Base-by-base conservation (phyloP, 2,113 vertebrate genomes). In the Cyprinodon brontotheroides region DNA sequence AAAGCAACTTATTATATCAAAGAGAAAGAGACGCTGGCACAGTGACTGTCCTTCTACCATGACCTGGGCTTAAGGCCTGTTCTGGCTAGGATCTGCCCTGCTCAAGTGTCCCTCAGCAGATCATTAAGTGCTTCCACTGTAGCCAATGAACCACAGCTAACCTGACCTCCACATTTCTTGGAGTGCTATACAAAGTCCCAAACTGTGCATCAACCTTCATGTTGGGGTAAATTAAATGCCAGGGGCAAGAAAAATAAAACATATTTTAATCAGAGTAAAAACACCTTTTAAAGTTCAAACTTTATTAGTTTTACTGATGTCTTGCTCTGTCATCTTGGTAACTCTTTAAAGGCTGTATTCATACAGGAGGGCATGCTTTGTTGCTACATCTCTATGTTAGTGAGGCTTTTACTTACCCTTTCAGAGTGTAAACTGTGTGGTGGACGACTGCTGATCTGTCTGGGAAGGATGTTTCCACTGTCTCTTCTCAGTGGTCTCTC, bases 391-490 rank as follows among this genome's bases (percentile, higher is more conserved):
- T 36, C 65, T 69, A 29, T 68, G 74, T 72, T 22, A 1, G 20
- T 1, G 38, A 65, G 36, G 40, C 6, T 47, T 74, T 40, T 70
- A 91, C 91, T 92, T 67, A 92, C 91, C 90, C 87, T 68, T 82
- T 78, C 83, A 73, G 76, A 81, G 78, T 75, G 80, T 50, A 3
- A 86, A 81, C 86, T 61, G 65, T 70, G 68, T 86, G 86, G 63
- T 80, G 80, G 74, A 70, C 78, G 83, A 86, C 77, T 80, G 70
- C 77, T 29, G 66, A 74, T 74, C 85, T 74, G 80, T 75, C 68
- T n/a, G 45, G 39, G 79, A 48, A 82, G 81, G 85, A 88, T 85
- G 91, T 91, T 84, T 90, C 85, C 87, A 83, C 85, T 80, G 74
- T 79, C 80, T 43, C 80, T 76, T 69, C 70, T 89, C 68, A 68